Percentiles rank a stretch among this genome's conserved stretches.
Evolutionary conservation across 2,888 invertebrate species (phyloP).

Genomic region (Spisula subtruncata): DNA sequence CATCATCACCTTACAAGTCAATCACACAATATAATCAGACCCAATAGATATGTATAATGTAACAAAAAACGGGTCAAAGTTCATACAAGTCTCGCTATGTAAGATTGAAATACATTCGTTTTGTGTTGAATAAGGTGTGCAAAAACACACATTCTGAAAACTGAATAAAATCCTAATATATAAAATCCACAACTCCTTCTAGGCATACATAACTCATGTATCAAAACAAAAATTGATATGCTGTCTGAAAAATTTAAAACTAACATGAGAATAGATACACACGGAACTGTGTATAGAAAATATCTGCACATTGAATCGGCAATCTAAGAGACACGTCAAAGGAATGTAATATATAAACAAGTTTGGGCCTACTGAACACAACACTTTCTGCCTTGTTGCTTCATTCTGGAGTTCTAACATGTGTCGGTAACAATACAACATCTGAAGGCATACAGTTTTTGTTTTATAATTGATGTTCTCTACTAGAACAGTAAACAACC

Average conservation of each 20-base stretch:
- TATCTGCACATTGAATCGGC: constrained; percentile 43
- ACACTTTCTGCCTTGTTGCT: not conserved
- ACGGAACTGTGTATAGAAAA: constrained; percentile 26
- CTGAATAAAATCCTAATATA: constrained; percentile 48
- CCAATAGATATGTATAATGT: constrained; percentile 23
- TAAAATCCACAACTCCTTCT: constrained; percentile 49
- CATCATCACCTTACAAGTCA: not conserved
- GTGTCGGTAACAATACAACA: constrained; percentile 8
- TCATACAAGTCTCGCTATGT: not conserved
- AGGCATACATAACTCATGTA: constrained; percentile 39
- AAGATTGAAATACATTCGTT: constrained; percentile 15
- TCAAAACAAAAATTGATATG: constrained; percentile 48
- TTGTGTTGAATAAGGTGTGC: constrained; percentile 24
- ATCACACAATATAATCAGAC: constrained; percentile 3
- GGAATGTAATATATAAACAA: constrained; percentile 57
- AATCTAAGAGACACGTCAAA: constrained; percentile 37
- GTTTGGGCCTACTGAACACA: constrained; percentile 19
- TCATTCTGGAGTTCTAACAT: not conserved
- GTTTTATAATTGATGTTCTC: too few species aligned
- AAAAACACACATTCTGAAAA: constrained; percentile 55
- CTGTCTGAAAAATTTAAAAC: constrained; percentile 49
- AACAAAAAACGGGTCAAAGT: not conserved
- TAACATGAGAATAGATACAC: constrained; percentile 47
- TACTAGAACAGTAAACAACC: too few species aligned
- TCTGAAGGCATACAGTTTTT: not conserved